A percentile compares a stretch with the other conserved stretches of the same genome.
Conservation (phyloP, 2,797 vertebrate species). For the Neosilurus hyrtlii region DNA sequence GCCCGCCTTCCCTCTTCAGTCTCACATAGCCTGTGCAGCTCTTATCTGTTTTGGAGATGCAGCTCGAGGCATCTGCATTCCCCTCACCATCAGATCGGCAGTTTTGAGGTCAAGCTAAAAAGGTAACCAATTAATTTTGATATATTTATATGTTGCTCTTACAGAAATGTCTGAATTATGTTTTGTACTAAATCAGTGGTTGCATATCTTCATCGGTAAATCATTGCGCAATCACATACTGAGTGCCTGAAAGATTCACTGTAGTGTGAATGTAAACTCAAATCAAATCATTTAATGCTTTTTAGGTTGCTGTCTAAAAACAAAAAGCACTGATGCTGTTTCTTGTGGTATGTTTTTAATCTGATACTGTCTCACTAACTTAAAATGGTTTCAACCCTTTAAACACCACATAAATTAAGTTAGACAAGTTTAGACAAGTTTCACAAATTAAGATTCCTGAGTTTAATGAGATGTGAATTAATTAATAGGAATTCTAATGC, state of each 20-base stretch:
- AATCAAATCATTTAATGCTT: no score
- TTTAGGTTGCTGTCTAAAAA: background rate
- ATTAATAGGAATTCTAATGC: no score
- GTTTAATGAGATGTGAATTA: no score
- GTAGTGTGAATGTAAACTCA: background rate
- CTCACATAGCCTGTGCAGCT: background rate
- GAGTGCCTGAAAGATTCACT: background rate
- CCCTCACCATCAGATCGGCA: background rate
- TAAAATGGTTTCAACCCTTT: background rate
- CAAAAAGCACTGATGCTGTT: no score
- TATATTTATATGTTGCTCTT: background rate
- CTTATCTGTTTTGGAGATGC: conserved; percentile 16
- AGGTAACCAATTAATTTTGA: background rate
- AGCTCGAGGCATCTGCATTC: conserved; percentile 4
- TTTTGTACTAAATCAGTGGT: background rate
- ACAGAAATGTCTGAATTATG: background rate
- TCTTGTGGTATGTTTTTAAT: background rate
- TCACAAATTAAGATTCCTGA: background rate
- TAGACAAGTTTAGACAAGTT: no score
- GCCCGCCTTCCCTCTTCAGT: conserved; percentile 1
- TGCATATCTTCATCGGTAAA: background rate
- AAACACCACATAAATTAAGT: background rate
- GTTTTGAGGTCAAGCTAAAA: background rate
- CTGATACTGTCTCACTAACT: background rate
- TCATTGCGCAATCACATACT: no score